phyloP scores from a whole-genome alignment of 2,797 vertebrate species.

The Phoxinus dragarum region DNA sequence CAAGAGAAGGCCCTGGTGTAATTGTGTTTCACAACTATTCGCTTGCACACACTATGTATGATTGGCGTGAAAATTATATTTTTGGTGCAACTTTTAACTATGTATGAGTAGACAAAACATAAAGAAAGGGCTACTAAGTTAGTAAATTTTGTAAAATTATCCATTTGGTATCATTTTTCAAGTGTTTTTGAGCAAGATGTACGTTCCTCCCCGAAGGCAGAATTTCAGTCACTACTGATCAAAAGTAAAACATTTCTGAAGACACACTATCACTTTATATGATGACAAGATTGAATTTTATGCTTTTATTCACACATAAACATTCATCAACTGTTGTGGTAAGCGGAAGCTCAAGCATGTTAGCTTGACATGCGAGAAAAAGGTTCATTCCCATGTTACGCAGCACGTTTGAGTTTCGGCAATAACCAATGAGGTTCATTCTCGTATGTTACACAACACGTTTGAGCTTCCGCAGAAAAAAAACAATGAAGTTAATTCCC shows the following conservation, averaged over 20 bases:
- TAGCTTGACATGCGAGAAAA: no score
- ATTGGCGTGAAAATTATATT: background rate
- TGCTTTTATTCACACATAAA: no score
- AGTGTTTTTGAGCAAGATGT: background rate
- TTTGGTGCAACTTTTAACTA: background rate
- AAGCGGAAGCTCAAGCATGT: no score
- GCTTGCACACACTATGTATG: background rate
- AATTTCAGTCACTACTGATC: background rate
- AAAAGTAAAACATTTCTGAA: background rate
- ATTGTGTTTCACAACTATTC: conserved; percentile 39
- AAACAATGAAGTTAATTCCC: no score
- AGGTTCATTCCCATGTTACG: accelerated
- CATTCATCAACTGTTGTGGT: no score
- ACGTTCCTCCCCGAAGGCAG: background rate
- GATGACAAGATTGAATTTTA: no score
- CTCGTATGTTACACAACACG: no score
- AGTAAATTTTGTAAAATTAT: background rate
- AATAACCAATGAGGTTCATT: no score
- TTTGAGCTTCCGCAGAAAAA: no score
- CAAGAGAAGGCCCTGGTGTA: conserved; percentile 11
- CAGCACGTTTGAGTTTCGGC: no score
- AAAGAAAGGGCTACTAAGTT: background rate
- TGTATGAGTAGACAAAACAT: background rate
- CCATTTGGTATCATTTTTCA: background rate
- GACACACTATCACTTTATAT: no score